phyloP scores from a whole-genome alignment of 2,797 vertebrate genomes.

The Allochrocebus solatus region DNA sequence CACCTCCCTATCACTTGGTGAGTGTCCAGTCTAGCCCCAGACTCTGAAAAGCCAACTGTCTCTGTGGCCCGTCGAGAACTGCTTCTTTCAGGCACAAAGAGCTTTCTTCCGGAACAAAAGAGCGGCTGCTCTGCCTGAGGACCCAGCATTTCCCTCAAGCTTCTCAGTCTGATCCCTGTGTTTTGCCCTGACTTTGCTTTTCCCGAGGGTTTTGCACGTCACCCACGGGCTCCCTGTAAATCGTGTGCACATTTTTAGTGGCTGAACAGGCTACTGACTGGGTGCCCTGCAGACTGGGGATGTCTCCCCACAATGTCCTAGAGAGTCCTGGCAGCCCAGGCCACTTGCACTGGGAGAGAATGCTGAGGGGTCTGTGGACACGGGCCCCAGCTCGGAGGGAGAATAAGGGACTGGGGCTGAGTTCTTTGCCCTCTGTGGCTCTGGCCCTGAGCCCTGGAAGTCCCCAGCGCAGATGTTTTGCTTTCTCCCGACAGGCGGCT shows the following conservation, averaged over 20 bases:
- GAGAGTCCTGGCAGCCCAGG: background rate
- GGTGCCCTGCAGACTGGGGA: background rate
- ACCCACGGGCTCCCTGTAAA: background rate
- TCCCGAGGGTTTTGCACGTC: background rate
- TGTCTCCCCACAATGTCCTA: no score
- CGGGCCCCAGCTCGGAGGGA: background rate
- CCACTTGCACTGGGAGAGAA: background rate
- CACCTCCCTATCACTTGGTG: no score
- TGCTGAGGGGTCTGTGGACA: background rate
- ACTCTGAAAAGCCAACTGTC: background rate
- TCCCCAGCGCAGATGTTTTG: background rate
- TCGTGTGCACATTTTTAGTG: background rate
- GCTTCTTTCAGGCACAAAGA: accelerated
- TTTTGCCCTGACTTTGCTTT: background rate
- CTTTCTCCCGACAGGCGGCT: conserved; percentile 90
- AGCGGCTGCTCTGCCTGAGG: background rate
- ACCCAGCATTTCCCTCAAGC: accelerated
- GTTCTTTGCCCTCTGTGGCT: background rate
- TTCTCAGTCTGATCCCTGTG: background rate
- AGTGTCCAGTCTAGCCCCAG: background rate
- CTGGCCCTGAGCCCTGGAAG: background rate
- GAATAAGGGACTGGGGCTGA: background rate
- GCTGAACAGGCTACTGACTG: background rate
- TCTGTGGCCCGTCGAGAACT: background rate
- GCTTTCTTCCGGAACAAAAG: background rate